Conservation (phyloP, 2,797 vertebrate species). For the Lacerta viridis region DNA sequence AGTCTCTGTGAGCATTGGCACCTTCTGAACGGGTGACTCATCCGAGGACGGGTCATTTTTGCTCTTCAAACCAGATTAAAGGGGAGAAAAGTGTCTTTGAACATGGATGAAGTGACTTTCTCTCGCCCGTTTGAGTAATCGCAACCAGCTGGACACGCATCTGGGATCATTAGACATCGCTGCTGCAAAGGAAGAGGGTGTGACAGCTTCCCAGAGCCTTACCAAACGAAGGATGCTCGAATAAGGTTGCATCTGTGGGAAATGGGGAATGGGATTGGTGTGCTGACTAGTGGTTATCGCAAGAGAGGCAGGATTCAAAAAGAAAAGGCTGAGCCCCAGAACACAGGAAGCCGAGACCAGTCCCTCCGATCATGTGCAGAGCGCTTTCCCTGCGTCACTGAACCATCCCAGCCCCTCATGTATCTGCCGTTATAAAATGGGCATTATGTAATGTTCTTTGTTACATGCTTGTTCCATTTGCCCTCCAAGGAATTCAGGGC, state of each 20-base stretch:
- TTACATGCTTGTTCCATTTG: not conserved
- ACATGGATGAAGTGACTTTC: not conserved
- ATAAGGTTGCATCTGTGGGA: not conserved
- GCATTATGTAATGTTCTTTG: not conserved
- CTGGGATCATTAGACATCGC: not conserved
- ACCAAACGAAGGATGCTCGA: too few relatives aligned
- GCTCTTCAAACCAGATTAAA: not conserved
- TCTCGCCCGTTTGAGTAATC: not conserved
- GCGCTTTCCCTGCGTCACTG: not conserved
- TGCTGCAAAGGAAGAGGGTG: not conserved
- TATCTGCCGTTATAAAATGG: not conserved
- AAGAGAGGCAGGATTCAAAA: not conserved
- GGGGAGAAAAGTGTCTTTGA: not conserved
- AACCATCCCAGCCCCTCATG: not conserved
- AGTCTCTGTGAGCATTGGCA: not conserved
- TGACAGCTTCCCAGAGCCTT: too few relatives aligned
- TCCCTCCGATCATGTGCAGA: not conserved
- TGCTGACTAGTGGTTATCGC: not conserved
- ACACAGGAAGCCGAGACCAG: not conserved
- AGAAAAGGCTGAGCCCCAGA: not conserved
- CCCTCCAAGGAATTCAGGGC: not conserved
- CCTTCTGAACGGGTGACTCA: not conserved
- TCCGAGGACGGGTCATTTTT: not conserved
- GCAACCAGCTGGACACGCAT: not conserved
- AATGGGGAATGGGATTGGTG: not conserved